Evolutionary conservation across 2,888 invertebrate genomes (phyloP).

Genomic region (Branchipolynoe longqiensis): DNA sequence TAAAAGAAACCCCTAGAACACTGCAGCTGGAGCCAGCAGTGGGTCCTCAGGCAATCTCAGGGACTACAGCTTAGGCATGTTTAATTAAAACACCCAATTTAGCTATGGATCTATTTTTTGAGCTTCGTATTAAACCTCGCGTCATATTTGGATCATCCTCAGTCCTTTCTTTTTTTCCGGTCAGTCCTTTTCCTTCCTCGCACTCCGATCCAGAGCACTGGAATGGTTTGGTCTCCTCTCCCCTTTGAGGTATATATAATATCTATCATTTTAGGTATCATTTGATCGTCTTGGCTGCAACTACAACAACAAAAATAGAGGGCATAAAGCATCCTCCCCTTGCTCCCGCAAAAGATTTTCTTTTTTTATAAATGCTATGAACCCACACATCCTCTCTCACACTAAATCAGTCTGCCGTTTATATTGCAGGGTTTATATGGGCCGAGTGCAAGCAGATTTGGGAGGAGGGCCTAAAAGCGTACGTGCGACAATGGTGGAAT

Average conservation of each 20-base stretch:
- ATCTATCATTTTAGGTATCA: too few relatives aligned
- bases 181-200: too few relatives aligned
- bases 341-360: too few relatives aligned
- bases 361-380: too few relatives aligned
- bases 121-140: conserved; percentile 27
- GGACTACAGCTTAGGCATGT: conserved; percentile 3
- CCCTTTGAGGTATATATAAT: background rate
- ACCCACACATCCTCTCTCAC: background rate
- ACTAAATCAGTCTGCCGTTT: conserved; percentile 47
- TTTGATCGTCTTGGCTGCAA: too few relatives aligned
- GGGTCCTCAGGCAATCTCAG: conserved; percentile 16
- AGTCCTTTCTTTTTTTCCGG: conserved; percentile 25
- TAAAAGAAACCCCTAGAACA: conserved; percentile 39
- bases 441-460: conserved; percentile 85
- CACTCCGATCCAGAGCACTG: conserved; percentile 49
- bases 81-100: background rate
- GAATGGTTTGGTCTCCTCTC: conserved; percentile 33
- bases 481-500: conserved; percentile 85
- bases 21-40: conserved; percentile 21
- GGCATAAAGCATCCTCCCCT: too few relatives aligned
- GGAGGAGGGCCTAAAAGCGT: conserved; percentile 84
- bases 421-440: conserved; percentile 83
- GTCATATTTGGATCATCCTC: conserved; percentile 26
- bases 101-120: conserved; percentile 45
- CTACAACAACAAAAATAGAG: too few relatives aligned